Percentiles rank a stretch among this genome's conserved stretches.
Evolutionary conservation across 2,888 invertebrate genomes (phyloP).

Genomic region (Nemurella pictetii): DNA sequence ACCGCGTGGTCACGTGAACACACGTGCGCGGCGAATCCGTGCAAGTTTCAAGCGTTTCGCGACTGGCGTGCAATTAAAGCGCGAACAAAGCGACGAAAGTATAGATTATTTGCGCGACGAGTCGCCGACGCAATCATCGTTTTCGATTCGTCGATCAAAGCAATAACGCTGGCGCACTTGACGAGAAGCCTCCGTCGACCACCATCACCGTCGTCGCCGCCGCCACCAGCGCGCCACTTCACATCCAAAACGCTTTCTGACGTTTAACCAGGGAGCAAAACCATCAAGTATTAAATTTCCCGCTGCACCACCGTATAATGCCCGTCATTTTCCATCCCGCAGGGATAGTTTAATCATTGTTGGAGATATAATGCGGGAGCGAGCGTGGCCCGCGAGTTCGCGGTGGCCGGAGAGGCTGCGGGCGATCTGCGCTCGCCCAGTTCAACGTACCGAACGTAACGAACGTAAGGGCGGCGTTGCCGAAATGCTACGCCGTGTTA

Average conservation of each 20-base stretch:
- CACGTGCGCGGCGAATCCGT: not conserved
- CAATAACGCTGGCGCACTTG: not conserved
- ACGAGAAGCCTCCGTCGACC: not conserved
- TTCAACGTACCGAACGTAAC: not conserved
- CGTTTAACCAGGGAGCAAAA: not conserved
- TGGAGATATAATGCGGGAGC: not conserved
- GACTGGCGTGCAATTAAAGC: not conserved
- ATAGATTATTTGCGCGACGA: not conserved
- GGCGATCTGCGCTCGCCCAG: slow-evolving; percentile 5
- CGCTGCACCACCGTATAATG: not conserved
- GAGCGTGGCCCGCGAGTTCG: not conserved
- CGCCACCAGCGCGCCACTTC: no score
- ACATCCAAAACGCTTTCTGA: not conserved
- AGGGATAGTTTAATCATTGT: not conserved
- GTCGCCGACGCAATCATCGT: not conserved
- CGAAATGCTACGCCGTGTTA: not conserved
- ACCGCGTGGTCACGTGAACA: not conserved
- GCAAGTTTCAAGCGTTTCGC: not conserved
- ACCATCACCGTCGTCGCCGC: no score
- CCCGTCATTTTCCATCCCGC: not conserved
- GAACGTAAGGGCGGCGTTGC: not conserved
- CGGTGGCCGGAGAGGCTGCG: not conserved
- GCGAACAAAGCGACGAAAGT: not conserved
- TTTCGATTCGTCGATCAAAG: not conserved
- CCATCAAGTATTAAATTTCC: not conserved